Evolutionary conservation across 2,797 vertebrate species (phyloP).

Genomic region (Squalus acanthias): DNA sequence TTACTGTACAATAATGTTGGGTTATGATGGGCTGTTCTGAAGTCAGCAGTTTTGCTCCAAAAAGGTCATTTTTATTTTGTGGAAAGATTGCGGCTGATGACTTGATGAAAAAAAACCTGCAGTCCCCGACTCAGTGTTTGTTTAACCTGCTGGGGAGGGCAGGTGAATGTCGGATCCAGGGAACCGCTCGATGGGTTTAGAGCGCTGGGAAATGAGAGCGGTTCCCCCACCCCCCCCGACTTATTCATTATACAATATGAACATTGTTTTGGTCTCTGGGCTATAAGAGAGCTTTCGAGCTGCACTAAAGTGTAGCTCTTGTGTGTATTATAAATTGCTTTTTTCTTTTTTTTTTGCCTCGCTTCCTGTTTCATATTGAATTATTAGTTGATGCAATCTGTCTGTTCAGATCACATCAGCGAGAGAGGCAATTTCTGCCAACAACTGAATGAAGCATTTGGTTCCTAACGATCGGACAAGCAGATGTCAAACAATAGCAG

Average conservation of each 20-base stretch:
- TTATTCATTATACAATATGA: slow-evolving; percentile 21
- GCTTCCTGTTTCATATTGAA: slow-evolving; percentile 15
- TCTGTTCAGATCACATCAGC: slow-evolving; percentile 23
- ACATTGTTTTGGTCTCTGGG: background rate
- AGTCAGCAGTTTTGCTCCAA: slow-evolving; percentile 5
- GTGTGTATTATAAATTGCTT: background rate
- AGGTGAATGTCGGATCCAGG: background rate
- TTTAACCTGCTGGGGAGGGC: background rate
- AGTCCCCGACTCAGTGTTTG: background rate
- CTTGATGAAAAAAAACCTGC: slow-evolving; percentile 7
- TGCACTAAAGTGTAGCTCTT: background rate
- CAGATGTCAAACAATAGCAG: background rate
- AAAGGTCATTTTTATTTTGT: background rate
- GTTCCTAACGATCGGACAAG: background rate
- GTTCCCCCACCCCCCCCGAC: too few relatives aligned
- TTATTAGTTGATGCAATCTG: slow-evolving; percentile 15
- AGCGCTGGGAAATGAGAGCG: background rate
- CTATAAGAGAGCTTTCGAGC: background rate
- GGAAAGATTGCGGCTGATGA: background rate
- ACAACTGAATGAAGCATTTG: too few relatives aligned
- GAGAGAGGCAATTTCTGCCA: background rate
- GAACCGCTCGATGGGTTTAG: background rate
- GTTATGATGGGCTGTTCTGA: background rate
- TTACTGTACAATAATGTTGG: slow-evolving; percentile 12
- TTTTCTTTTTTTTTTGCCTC: background rate